These are phyloP conservation scores for Pegoplata infirma DNA, from an alignment of 2,888 invertebrate genomes.

Conservation along the genomic window DNA sequence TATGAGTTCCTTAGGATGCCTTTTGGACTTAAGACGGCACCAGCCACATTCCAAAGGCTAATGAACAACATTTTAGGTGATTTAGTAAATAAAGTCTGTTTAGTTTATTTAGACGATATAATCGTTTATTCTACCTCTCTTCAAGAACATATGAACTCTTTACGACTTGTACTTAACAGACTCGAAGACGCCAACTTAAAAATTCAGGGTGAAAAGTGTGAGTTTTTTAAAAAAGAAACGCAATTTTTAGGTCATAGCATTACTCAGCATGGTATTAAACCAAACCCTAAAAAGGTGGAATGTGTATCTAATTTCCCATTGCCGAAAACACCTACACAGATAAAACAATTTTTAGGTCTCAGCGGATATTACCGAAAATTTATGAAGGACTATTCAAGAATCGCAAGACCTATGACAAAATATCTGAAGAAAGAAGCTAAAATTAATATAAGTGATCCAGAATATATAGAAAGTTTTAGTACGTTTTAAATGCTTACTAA, in stretches of 20 bases:
- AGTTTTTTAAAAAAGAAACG: too few species aligned
- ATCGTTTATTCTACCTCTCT: slow-evolving; percentile 43
- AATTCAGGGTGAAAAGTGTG: not conserved
- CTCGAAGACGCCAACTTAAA: slow-evolving; percentile 42
- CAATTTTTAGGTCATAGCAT: too few species aligned
- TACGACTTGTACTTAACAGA: slow-evolving; percentile 5
- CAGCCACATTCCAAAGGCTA: not conserved
- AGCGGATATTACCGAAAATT: slow-evolving; percentile 56
- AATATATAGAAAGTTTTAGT: slow-evolving; percentile 31
- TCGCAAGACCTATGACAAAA: slow-evolving; percentile 38
- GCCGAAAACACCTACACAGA: slow-evolving; percentile 45
- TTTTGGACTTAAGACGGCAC: slow-evolving; percentile 25
- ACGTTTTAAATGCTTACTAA: slow-evolving; percentile 28
- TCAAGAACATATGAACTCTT: slow-evolving; percentile 12
- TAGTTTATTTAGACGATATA: slow-evolving; percentile 61
- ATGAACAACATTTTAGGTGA: slow-evolving; percentile 54
- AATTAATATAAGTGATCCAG: too few species aligned
- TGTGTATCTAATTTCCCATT: slow-evolving; percentile 35
- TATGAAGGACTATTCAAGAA: too few species aligned
- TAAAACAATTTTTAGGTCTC: slow-evolving; percentile 54
- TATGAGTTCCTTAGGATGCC: slow-evolving; percentile 58
- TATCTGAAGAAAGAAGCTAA: too few species aligned
- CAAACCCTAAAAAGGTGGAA: slow-evolving; percentile 49
- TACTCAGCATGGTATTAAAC: not conserved
- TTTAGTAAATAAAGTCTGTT: slow-evolving; percentile 12